Percentiles rank a stretch among this genome's conserved stretches.
Conservation (phyloP, 1,140 invertebrate species). For the Octopus sinensis region DNA sequence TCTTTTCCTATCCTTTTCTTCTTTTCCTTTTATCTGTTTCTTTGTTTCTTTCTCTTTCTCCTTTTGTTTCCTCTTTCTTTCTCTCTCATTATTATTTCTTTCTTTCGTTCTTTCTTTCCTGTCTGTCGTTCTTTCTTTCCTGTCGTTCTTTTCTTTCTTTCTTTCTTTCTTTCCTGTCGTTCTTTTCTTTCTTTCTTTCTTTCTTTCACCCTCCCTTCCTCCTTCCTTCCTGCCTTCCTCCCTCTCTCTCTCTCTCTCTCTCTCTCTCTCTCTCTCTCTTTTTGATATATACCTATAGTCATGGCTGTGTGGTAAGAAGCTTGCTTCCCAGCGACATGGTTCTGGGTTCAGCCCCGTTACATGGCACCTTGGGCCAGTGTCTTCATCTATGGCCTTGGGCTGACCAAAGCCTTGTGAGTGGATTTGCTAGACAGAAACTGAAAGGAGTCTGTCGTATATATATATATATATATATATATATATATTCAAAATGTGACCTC, state of each 20-base stretch:
- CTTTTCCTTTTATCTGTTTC: background rate
- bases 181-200: constrained; percentile 11
- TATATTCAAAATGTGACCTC: no score
- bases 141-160: background rate
- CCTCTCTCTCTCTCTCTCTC: constrained; percentile 17
- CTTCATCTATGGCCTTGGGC: no score
- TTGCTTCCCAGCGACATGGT: no score
- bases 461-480: no score
- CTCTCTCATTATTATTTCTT: background rate
- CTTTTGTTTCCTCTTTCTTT: background rate
- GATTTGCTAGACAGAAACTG: no score
- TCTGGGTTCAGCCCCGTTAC: no score
- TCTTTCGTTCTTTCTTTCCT: background rate
- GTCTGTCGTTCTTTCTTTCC: background rate
- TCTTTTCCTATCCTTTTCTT: background rate
- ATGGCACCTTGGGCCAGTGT: no score
- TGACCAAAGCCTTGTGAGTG: no score
- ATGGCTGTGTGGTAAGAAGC: no score
- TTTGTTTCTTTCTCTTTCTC: background rate
- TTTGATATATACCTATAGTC: background rate
- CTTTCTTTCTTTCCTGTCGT: background rate
- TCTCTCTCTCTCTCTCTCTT: background rate
- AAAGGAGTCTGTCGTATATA: no score
- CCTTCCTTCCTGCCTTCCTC: constrained; percentile 10
- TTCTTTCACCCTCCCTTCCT: constrained; percentile 7